Evolutionary conservation across 1,140 invertebrate genomes (phyloP), one percentile per base, ranked within the genome.

Genomic region (Eriocheir sinensis): DNA sequence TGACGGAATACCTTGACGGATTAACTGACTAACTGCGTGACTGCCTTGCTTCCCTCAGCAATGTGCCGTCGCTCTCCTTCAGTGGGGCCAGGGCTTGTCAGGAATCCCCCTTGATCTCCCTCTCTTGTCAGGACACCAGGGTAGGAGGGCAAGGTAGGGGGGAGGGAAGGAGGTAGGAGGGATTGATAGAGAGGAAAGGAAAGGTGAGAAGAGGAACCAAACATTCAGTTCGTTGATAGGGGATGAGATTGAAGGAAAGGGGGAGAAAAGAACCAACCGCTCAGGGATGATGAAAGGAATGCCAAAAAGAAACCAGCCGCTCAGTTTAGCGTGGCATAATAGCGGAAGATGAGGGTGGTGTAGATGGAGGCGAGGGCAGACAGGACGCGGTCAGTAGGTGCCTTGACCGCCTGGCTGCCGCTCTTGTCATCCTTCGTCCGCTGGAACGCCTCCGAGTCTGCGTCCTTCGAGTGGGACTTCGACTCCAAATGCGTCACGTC

Each of bases 381-480:
- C 6, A 95, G 89, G 53, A 95, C 30, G 36, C 95, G 80, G 38
- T 94, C 91, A 6, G 91, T 88, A n/a, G 95, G 85, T n/a, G 48
- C 81, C 60, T 79, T 92, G 48, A 93, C 53, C 8, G 90, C 89
- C 38, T 32, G 83, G 72, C 79, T 92, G 79, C 92, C 93, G 32
- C 44, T 79, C 38, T 81, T 79, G 17, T 86, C 48, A 27, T 83
- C 89, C 27, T 53, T 27, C 17, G 34, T 38, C 91, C 80, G 48
- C 38, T 93, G 53, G 79, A 72, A 90, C 41, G 91, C n/a, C 48
- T 91, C 92, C 17, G 91, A 80, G 83, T 94, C 92, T 17, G 95
- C 32, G 81, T 94, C 95, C 90, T 94, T 94, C 3, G 95, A 95
- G 41, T 89, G 89, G 27, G 91, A 93, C 92, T 93, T 80, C 0